Evolutionary conservation across 2,888 invertebrate species (phyloP), one percentile per base, ranked within the genome.

Genomic region (Scaptomyza parva): DNA sequence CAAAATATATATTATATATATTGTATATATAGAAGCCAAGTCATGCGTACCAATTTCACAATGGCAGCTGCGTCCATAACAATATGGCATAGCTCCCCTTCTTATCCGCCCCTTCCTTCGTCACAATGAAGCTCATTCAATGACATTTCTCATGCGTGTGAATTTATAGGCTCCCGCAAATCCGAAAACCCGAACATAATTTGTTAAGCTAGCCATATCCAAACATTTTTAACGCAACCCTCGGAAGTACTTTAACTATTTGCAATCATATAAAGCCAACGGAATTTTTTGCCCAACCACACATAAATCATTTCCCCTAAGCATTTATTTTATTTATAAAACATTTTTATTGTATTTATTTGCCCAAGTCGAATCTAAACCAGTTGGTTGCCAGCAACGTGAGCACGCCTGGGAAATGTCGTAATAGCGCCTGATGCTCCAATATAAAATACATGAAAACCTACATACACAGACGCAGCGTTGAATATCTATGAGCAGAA

Each of bases 291-390:
- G 14, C 14, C 14, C 35, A 2, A 41, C 65, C 69, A 44, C 80
- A 78, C 76, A 86, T 87, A 84, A 84, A 84, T 84, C 84, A 87
- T 87, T 70, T 85, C 78, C 79, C 84, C 66, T 41, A 52, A 79
- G 88, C 80, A 78, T 86, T 88, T 84, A 71, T 73, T 71, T 80
- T 88, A 86, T 86, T 88, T 87, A 84, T 71, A 88, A 69, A 75
- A 51, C 59, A 65, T 33, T 55, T 70, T 75, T 78, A 78, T 76
- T 77, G 64, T 68, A 86, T 77, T 78, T 66, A 55, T 70, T 75
- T 55, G 51, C 52, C 37, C 51, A 58, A 47, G 57, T 62, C n/a
- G 30, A 40, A 66, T 48, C 67, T 54, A 54, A 52, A 17, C 33
- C 57, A 47, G 30, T 66, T 37, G 59, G 73, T 59, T 41, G 65